Evolutionary conservation across 2,888 invertebrate species (phyloP).

Genomic region (Cerastoderma edule): DNA sequence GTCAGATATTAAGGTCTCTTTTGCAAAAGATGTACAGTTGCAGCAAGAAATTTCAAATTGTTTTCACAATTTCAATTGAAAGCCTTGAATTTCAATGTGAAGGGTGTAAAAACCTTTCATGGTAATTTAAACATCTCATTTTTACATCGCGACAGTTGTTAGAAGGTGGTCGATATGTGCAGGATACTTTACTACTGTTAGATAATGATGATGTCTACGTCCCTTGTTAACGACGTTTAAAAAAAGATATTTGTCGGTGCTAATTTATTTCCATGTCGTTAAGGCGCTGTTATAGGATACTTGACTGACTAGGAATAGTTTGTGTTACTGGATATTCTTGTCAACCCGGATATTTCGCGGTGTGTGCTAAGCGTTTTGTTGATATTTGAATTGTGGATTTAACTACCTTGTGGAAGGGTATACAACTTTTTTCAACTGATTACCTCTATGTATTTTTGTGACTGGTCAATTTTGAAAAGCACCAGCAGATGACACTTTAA

Average conservation of each 20-base stretch:
- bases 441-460: conserved; percentile 1
- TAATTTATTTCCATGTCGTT: conserved; percentile 31
- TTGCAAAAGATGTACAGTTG: too few species aligned
- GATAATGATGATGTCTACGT: conserved; percentile 21
- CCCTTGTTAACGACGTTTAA: conserved; percentile 12
- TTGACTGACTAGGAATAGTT: not conserved
- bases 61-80: too few species aligned
- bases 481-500: not conserved
- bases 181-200: too few species aligned
- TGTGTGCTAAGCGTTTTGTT: too few species aligned
- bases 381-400: conserved; percentile 3
- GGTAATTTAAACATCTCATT: conserved; percentile 16
- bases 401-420: not conserved
- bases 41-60: too few species aligned
- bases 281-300: conserved; percentile 14
- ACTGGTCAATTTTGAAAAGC: too few species aligned
- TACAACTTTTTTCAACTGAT: not conserved
- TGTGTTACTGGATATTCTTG: not conserved
- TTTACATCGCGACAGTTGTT: conserved; percentile 14
- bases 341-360: not conserved
- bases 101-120: conserved; percentile 16
- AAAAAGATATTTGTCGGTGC: conserved; percentile 22
- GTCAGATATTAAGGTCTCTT: too few species aligned
- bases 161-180: conserved; percentile 16
- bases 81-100: too few species aligned